Base-by-base conservation (phyloP, 2,797 vertebrate genomes). In the Girardinus metallicus region DNA sequence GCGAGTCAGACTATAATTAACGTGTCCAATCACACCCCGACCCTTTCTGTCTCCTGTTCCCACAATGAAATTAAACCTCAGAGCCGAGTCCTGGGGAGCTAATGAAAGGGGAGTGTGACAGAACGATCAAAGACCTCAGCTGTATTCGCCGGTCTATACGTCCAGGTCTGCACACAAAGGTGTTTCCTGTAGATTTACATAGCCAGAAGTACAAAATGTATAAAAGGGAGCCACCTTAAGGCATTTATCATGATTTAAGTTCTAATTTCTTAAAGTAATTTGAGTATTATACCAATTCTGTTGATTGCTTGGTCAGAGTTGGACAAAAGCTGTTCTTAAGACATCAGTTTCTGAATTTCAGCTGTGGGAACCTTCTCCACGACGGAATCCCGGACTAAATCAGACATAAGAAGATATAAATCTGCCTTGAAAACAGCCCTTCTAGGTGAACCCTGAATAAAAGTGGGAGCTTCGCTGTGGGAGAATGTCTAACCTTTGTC, bases 1-100 rank as follows among this genome's bases (percentile, higher is more conserved):
- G 87, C 74, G 81, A 95, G 88, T 93, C 93, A 90, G 91, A 92
- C 90, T 90, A 88, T 92, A 94, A 95, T 94, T 95, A 95, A 94
- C 90, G 90, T 90, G 89, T 91, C 91, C 85, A 85, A 91, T 92
- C 80, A 82, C 74, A 68, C 83, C 90, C 88, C 71, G 85, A 91
- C 89, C 89, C 87, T 71, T 89, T 90, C 89, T 86, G 83, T 87
- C 90, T 89, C 85, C 86, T 88, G 87, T 92, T 93, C 90, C 92
- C 91, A 85, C 92, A 89, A 90, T 94, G 92, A 94, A 94, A 95
- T 94, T 91, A 95, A 90, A 93, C 88, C 89, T 89, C 26, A 62
- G 83, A 78, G 89, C 82, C 51, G 75, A 91, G 85, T 84, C 87
- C 86, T 39, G 77, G 86, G 76, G 72, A 92, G 89, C 88, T 91